A percentile compares a stretch with the other conserved stretches of the same genome.
Evolutionary conservation across 2,113 vertebrate species (phyloP).

Genomic region (Passer domesticus): DNA sequence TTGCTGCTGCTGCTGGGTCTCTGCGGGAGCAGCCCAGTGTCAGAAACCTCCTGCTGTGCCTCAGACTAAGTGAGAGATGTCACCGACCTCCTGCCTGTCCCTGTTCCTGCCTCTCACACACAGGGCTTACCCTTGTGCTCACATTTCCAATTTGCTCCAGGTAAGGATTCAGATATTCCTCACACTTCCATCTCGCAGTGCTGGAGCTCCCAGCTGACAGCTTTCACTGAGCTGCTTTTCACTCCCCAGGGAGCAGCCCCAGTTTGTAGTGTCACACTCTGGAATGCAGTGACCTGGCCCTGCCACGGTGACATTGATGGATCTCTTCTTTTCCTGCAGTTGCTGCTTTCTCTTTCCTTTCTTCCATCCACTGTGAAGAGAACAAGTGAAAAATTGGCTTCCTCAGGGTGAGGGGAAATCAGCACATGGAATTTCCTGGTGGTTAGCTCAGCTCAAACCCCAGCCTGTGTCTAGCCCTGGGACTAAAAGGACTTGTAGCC

Average conservation of each 20-base stretch:
- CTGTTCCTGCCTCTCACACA: not conserved
- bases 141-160: not conserved
- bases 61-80: not conserved
- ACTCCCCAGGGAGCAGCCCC: not conserved
- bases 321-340: not conserved
- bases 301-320: not conserved
- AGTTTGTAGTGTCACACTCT: not conserved
- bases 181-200: not conserved
- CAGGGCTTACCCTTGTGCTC: not conserved
- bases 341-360: not conserved
- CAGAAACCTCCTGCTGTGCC: not conserved
- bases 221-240: not conserved
- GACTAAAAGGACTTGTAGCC: not conserved
- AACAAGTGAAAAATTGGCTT: not conserved
- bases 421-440: not conserved
- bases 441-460: not conserved
- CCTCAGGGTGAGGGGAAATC: not conserved
- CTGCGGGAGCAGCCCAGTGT: not conserved
- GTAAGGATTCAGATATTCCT: not conserved
- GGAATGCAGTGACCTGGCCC: not conserved
- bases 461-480: rapidly evolving
- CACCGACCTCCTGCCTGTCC: not conserved
- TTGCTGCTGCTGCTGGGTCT: not conserved
- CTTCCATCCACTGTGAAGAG: not conserved
- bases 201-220: not conserved